Percentiles rank a stretch among this genome's conserved stretches.
Evolutionary conservation across 2,888 invertebrate species (phyloP).

Genomic region (Cylindroiulus punctatus): DNA sequence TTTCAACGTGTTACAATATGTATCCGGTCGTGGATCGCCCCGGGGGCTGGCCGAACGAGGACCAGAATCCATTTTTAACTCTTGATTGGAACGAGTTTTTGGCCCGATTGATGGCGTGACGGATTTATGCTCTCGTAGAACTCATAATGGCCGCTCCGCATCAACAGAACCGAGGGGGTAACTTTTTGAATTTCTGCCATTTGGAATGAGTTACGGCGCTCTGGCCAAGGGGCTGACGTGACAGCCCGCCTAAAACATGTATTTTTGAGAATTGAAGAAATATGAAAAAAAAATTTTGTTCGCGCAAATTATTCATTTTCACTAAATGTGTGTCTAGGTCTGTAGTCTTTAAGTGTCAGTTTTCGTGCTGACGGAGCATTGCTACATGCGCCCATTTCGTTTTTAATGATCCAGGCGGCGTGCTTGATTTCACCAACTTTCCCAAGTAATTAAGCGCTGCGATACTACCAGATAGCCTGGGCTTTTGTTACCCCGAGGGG

Average conservation of each 20-base stretch:
- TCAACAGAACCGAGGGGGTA: not conserved
- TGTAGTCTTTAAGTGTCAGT: not conserved
- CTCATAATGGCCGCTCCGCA: not conserved
- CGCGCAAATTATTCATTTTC: too few relatives aligned
- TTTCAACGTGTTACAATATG: constrained; percentile 43
- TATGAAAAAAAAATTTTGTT: too few relatives aligned
- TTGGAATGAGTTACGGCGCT: not conserved
- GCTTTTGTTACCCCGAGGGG: not conserved
- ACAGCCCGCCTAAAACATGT: too few relatives aligned
- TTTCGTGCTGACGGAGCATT: not conserved
- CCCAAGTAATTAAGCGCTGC: not conserved
- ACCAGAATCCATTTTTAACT: constrained; percentile 19
- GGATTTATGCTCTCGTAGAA: constrained; percentile 29
- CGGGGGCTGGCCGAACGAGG: not conserved
- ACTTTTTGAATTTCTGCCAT: too few relatives aligned
- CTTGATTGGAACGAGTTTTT: not conserved
- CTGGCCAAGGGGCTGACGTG: not conserved
- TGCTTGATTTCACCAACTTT: not conserved
- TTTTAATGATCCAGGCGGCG: not conserved
- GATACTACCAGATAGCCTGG: not conserved
- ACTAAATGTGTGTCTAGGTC: too few relatives aligned
- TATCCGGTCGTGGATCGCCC: constrained; percentile 19
- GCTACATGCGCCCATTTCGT: not conserved
- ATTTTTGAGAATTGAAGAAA: too few relatives aligned
- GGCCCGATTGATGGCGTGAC: not conserved